Conservation (phyloP, 2,888 invertebrate species). For the Cacoxenus indagator region DNA sequence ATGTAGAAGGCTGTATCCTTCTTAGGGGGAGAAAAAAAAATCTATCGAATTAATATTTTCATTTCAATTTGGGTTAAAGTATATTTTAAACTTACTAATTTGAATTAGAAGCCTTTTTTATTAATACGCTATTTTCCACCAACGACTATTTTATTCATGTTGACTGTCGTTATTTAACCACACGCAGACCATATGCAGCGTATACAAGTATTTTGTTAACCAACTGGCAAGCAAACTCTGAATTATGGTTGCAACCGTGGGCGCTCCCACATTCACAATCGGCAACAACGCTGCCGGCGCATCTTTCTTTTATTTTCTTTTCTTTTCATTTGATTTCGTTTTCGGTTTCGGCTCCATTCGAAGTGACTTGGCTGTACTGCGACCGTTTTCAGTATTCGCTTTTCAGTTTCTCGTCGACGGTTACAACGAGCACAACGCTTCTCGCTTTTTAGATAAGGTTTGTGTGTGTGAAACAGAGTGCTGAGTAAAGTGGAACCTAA, state of each 20-base stretch:
- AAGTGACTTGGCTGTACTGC: not conserved
- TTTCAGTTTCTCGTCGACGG: conserved; percentile 63
- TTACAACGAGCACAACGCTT: conserved; percentile 49
- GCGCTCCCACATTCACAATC: not conserved
- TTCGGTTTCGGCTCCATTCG: not conserved
- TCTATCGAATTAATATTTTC: too few species aligned
- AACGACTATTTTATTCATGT: too few species aligned
- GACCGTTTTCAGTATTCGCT: conserved; percentile 6
- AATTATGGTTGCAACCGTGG: not conserved
- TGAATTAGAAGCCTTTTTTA: too few species aligned
- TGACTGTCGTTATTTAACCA: conserved; percentile 23
- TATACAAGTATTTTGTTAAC: too few species aligned
- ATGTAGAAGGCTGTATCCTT: too few species aligned
- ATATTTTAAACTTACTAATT: too few species aligned
- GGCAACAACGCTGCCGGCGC: conserved; percentile 20
- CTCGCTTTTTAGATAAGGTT: not conserved
- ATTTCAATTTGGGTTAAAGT: too few species aligned
- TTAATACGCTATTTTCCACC: too few species aligned
- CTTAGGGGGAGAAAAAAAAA: too few species aligned
- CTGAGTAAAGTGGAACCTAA: conserved; percentile 3
- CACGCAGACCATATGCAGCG: not conserved
- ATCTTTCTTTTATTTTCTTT: not conserved
- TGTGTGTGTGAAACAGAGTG: conserved; percentile 44
- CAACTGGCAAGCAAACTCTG: too few species aligned
- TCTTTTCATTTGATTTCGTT: not conserved